phyloP scores from a whole-genome alignment of 2,888 invertebrate species.

The Eupithecia vulgata region DNA sequence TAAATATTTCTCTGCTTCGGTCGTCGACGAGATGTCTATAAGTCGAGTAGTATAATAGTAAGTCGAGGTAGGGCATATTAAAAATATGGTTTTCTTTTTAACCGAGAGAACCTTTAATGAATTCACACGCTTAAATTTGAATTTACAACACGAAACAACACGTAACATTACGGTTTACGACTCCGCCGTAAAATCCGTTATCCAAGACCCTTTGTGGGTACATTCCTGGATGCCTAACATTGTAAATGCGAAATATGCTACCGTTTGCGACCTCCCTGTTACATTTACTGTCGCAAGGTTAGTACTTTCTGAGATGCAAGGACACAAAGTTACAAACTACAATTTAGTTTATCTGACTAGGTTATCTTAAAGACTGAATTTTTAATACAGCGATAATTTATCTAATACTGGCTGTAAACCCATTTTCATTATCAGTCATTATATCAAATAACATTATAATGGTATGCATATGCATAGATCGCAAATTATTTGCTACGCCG shows the following conservation, averaged over 20 bases:
- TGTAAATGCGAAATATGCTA: conserved; percentile 34
- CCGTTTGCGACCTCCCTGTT: conserved; percentile 20
- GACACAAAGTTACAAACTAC: neutral
- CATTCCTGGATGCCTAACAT: conserved; percentile 41
- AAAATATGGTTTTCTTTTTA: neutral
- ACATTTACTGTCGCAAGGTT: conserved; percentile 14
- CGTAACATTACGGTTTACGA: conserved; percentile 43
- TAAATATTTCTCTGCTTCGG: neutral
- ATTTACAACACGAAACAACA: conserved; percentile 42
- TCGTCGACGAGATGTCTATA: neutral
- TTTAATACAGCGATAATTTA: neutral
- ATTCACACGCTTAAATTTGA: conserved; percentile 36
- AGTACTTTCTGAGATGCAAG: conserved; percentile 2
- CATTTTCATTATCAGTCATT: neutral
- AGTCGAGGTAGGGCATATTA: neutral
- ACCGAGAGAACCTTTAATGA: conserved; percentile 32
- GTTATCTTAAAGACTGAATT: neutral
- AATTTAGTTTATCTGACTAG: neutral
- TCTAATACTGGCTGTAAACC: neutral
- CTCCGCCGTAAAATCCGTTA: conserved; percentile 42
- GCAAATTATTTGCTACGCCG: conserved; percentile 19
- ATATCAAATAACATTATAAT: neutral
- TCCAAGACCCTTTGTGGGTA: conserved; percentile 41
- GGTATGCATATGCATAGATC: conserved; percentile 2
- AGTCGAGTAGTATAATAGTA: neutral